Evolutionary conservation across 2,888 invertebrate genomes (phyloP), one percentile per base, ranked within the genome.

Genomic region (Frankliniella fusca): DNA sequence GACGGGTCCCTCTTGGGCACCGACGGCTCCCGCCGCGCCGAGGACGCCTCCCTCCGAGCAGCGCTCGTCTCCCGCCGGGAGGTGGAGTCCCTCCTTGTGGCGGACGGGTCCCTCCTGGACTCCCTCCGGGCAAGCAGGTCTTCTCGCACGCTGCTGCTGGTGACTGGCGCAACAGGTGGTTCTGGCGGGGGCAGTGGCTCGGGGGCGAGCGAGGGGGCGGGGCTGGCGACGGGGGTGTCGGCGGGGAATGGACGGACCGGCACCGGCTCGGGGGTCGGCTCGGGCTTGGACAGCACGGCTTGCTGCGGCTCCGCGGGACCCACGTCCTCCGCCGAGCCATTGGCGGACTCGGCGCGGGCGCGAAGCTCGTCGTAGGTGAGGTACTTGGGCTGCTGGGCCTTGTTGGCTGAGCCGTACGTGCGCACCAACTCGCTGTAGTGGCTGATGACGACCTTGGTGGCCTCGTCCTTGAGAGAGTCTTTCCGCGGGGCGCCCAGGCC

Each of bases 361-460:
- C 91, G 92, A 81, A 93, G 87, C 83, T 92, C 92, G 82, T 92
- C 92, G 10, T 91, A 91, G 85, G 91, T 91, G 38, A 92, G 93
- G 76, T 92, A 87, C 79, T 85, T 85, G 0, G 90, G 90, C 18
- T 90, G 88, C 80, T 88, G 86, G 11, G 89, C 87, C 86, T 89
- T 90, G 84, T 90, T 90, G 23, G 89, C 89, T 83, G 88, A 89
- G 20, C 94, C 92, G 85, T 92, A 92, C 86, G 93, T 93, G 85
- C 91, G 92, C 1, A 95, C 94, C 84, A 95, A 92, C 86, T 93
- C 94, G 27, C 94, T 93, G 85, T 95, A 95, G 86, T 94, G 93
- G 88, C 94, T 94, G 23, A 94, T 93, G 0, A 93, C 92, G 0
- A 93, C 93, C 87, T 90, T 91, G 0, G 92, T 91, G 87, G 93